A percentile compares a stretch with the other conserved stretches of the same genome.
phyloP scores from a whole-genome alignment of 2,888 invertebrate genomes.

The Clepsis dumicolana region DNA sequence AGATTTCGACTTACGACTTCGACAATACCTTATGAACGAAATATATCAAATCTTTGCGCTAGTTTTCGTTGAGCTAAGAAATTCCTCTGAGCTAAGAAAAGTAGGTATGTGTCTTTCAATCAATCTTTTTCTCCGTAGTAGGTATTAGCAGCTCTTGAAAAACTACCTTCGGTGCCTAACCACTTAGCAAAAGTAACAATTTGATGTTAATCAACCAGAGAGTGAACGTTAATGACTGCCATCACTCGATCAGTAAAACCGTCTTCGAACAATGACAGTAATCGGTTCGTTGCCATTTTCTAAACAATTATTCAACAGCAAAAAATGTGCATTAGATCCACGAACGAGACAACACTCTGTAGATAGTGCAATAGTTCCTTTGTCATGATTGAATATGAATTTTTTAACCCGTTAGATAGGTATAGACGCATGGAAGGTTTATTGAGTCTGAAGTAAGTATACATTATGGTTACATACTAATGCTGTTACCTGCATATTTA shows the following conservation, averaged over 20 bases:
- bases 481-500: no score
- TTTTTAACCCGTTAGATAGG: background rate
- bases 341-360: background rate
- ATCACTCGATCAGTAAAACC: constrained; percentile 27
- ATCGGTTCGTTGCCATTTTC: constrained; percentile 45
- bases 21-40: background rate
- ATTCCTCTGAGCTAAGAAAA: no score
- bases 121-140: background rate
- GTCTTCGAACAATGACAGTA: constrained; percentile 43
- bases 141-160: background rate
- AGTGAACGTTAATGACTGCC: constrained; percentile 20
- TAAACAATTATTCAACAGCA: constrained; percentile 41
- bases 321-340: constrained; percentile 32
- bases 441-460: no score
- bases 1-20: background rate
- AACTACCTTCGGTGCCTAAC: background rate
- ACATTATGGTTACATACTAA: no score
- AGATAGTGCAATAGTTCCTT: background rate
- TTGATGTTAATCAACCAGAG: background rate
- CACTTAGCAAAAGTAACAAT: background rate
- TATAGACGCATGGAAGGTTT: no score
- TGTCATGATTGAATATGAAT: constrained; percentile 6
- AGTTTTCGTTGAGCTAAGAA: no score
- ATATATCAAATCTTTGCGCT: background rate
- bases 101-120: background rate